Evolutionary conservation across 2,797 vertebrate species (phyloP).

Genomic region (Rhodeus uyekii): DNA sequence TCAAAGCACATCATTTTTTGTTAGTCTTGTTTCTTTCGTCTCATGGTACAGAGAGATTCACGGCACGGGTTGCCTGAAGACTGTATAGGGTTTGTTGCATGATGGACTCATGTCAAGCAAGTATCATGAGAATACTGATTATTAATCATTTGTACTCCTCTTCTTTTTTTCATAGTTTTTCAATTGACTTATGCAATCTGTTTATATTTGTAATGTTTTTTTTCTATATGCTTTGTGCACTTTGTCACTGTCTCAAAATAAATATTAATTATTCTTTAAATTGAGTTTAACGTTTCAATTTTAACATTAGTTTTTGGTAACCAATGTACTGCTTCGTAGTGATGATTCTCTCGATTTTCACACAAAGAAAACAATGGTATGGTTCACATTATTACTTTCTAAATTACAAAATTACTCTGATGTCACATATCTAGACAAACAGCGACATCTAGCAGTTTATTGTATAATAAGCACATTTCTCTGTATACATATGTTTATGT

Average conservation of each 20-base stretch:
- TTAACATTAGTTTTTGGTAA: background rate
- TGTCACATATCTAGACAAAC: constrained; percentile 9
- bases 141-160: constrained; percentile 67
- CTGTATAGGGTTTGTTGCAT: constrained; percentile 79
- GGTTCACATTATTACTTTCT: background rate
- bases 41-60: constrained; percentile 76
- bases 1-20: constrained; percentile 62
- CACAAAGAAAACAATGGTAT: background rate
- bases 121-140: constrained; percentile 79
- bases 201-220: constrained; percentile 53
- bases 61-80: constrained; percentile 90
- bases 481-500: background rate
- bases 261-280: constrained; percentile 65
- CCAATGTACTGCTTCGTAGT: background rate
- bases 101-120: constrained; percentile 80
- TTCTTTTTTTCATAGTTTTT: constrained; percentile 69
- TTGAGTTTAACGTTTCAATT: background rate
- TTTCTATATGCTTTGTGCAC: constrained; percentile 75
- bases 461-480: background rate
- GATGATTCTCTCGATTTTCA: background rate
- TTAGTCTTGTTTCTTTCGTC: constrained; percentile 65
- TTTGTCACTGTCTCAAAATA: constrained; percentile 75
- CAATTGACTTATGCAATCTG: constrained; percentile 61
- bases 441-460: constrained; percentile 50
- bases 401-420: background rate